Evolutionary conservation across 1,140 invertebrate genomes (phyloP), one percentile per base, ranked within the genome.

Genomic region (Meloidogyne exigua): DNA sequence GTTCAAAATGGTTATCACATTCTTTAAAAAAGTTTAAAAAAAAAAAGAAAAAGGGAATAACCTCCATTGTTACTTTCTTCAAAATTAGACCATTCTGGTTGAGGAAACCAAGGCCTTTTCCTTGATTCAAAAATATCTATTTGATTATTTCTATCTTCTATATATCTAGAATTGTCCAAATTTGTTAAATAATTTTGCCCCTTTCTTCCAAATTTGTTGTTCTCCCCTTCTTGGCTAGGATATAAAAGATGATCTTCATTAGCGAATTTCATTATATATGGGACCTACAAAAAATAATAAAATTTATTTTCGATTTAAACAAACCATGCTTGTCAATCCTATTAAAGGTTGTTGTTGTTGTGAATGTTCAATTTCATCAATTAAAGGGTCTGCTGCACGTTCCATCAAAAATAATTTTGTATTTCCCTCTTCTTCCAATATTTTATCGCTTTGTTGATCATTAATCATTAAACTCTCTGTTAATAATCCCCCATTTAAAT

Each of bases 281-380:
- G 49, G 5, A 57, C 49, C 49, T 57, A 57, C n/a, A 57, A 57
- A 57, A n/a, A 57, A 57, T n/a, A 57, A 10, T 39, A 32, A 7
- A n/a, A n/a, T 32, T 32, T 32, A 32, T 18, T 18, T 57, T 57
- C 9, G 9, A n/a, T n/a, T n/a, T n/a, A 57, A 57, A 9, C n/a
- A 49, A 49, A 57, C 49, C 49, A 57, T 57, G 49, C 7, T 57
- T n/a, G 49, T n/a, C 1, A 57, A n/a, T 57, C 49, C 49, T n/a
- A 57, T n/a, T 10, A 57, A 57, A 57, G n/a, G n/a, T n/a, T 57
- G 49, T 57, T 57, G 49, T 57, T 57, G 49, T 57, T 57, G 49
- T n/a, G 49, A 57, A 57, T 57, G 49, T 57, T 57, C 49, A n/a
- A 57, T 57, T 57, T 57, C 49, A 57, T 57, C 49, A n/a, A 57